A percentile compares a stretch with the other conserved stretches of the same genome.
Conservation (phyloP, 2,888 invertebrate genomes). For the Diplazon laetatorius region DNA sequence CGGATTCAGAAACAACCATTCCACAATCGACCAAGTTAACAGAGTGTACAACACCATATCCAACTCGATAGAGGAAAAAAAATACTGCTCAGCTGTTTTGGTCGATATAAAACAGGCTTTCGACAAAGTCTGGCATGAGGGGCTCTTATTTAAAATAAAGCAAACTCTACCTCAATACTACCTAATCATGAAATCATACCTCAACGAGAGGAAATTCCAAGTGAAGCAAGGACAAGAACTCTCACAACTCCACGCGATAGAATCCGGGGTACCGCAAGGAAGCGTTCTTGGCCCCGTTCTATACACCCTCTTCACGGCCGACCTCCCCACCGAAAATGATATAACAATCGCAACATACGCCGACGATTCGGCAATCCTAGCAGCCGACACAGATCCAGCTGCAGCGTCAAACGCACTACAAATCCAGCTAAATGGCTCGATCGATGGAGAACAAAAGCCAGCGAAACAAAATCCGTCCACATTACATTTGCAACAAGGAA, state of each 20-base stretch:
- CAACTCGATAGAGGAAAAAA: constrained; percentile 66
- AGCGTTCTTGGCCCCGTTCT: constrained; percentile 51
- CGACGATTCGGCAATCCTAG: constrained; percentile 31
- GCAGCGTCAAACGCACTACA: background rate
- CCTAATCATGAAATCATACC: constrained; percentile 58
- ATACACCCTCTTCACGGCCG: constrained; percentile 23
- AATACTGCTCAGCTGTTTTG: constrained; percentile 63
- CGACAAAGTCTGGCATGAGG: constrained; percentile 68
- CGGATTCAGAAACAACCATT: constrained; percentile 21
- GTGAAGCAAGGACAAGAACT: constrained; percentile 33
- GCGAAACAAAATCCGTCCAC: too few relatives aligned
- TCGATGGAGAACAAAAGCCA: too few relatives aligned
- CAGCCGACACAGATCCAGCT: background rate
- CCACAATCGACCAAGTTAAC: constrained; percentile 23
- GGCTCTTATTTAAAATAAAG: constrained; percentile 65
- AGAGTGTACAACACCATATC: constrained; percentile 35
- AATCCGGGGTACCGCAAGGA: constrained; percentile 62
- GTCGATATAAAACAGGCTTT: constrained; percentile 67
- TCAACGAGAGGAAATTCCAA: constrained; percentile 53
- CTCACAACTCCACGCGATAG: constrained; percentile 33
- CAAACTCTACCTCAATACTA: constrained; percentile 53
- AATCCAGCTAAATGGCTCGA: too few relatives aligned
- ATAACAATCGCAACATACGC: constrained; percentile 27
- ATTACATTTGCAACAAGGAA: too few relatives aligned
- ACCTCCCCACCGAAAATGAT: constrained; percentile 1